Evolutionary conservation across 2,113 vertebrate species (phyloP).

Genomic region (Paracanthobrama guichenoti): DNA sequence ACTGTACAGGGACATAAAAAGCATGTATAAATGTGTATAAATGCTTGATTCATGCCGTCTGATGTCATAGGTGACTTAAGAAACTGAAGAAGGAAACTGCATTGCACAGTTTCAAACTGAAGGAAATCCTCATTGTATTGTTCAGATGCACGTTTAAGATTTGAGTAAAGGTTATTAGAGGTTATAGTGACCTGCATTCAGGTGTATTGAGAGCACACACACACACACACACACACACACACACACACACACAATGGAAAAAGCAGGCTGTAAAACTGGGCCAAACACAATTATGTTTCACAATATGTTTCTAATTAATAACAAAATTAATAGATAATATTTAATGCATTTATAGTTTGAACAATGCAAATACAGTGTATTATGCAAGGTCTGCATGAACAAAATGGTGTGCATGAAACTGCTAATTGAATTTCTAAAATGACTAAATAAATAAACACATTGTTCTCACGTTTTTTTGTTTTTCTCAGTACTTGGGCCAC

Average conservation of each 20-base stretch:
- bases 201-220: neutral
- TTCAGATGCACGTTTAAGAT: slow-evolving; percentile 2
- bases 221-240: no score
- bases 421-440: neutral
- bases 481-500: no score
- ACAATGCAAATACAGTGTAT: neutral
- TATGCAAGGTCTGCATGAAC: neutral
- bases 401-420: neutral
- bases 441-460: neutral
- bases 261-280: neutral
- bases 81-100: slow-evolving; percentile 18
- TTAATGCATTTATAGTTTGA: neutral
- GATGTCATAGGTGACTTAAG: neutral
- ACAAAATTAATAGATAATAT: neutral
- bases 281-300: neutral
- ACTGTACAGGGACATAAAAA: no score
- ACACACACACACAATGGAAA: no score
- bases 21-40: neutral
- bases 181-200: neutral
- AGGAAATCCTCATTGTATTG: slow-evolving; percentile 57
- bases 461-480: no score
- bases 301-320: neutral
- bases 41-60: neutral
- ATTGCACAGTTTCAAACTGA: neutral
- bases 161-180: slow-evolving; percentile 4